Evolutionary conservation across 92 coral and sea anemone genomes (phyloP).

Genomic region (Actinernus sp.): DNA sequence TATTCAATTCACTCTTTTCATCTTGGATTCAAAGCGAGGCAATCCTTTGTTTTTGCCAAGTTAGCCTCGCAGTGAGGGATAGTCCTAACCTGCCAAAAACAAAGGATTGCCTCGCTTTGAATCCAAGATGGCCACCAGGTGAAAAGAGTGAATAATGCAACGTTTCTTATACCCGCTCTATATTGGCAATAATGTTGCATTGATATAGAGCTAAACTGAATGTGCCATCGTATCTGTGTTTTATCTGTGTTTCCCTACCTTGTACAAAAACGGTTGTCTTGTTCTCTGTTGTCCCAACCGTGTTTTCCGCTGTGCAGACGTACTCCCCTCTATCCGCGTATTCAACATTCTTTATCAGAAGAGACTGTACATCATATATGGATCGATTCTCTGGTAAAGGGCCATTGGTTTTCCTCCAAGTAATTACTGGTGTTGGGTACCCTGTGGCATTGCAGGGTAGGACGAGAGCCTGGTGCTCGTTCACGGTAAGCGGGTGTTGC

Average conservation of each 20-base stretch:
- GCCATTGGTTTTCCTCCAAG: slow-evolving; percentile 10
- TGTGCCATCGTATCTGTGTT: too few species aligned
- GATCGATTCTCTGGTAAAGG: slow-evolving; percentile 10
- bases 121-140: too few species aligned
- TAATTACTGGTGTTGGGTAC: slow-evolving; percentile 3
- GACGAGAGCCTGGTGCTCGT: slow-evolving; percentile 5
- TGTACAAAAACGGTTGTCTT: slow-evolving; percentile 8
- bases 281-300: slow-evolving; percentile 1
- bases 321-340: slow-evolving; percentile 31
- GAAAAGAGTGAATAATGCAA: too few species aligned
- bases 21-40: too few species aligned
- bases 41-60: too few species aligned
- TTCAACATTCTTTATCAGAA: slow-evolving; percentile 12
- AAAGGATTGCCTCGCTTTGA: too few species aligned
- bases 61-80: too few species aligned
- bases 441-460: slow-evolving; percentile 24
- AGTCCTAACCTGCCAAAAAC: too few species aligned
- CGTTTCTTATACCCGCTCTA: too few species aligned
- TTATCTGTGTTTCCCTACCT: slow-evolving; percentile 4
- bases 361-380: neutral
- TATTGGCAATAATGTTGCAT: too few species aligned
- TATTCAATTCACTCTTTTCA: too few species aligned
- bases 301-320: slow-evolving; percentile 17
- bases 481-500: slow-evolving; percentile 1
- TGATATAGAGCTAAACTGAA: too few species aligned